Evolutionary conservation across 2,113 vertebrate genomes (phyloP).

Genomic region (Plestiodon gilberti): DNA sequence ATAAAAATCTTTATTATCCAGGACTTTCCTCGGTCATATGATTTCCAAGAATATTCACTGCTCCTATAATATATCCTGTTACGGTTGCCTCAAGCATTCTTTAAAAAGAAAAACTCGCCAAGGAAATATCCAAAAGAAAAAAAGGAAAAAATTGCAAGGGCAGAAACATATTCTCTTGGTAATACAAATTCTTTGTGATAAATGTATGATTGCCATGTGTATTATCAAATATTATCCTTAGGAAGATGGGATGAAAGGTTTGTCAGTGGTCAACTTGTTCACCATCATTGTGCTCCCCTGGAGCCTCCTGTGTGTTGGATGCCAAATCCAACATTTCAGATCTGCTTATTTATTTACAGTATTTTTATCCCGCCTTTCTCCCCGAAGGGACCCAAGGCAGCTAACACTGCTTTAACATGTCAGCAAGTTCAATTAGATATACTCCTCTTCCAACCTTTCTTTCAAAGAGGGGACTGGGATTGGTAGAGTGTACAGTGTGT

Average conservation of each 20-base stretch:
- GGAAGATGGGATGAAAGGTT: neutral
- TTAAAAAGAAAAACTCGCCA: neutral
- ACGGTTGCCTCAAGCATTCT: neutral
- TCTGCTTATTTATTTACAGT: no score
- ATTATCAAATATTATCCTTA: neutral
- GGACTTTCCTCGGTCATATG: constrained; percentile 19
- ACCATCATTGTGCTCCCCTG: no score
- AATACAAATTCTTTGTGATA: neutral
- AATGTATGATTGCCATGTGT: neutral
- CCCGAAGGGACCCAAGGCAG: no score
- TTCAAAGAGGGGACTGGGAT: no score
- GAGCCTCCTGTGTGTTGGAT: neutral
- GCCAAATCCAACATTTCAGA: neutral
- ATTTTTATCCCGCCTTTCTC: no score
- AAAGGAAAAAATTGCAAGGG: no score
- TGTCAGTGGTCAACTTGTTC: no score
- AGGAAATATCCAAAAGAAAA: neutral
- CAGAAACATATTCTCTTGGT: neutral
- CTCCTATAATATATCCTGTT: neutral
- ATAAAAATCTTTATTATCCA: constrained; percentile 19
- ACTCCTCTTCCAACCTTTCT: no score
- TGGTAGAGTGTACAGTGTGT: no score
- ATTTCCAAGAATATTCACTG: constrained; percentile 9
- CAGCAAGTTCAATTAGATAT: no score
- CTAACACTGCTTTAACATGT: no score